A percentile compares a stretch with the other conserved stretches of the same genome.
Conservation (phyloP, 2,797 vertebrate species). For the Parauchenoglanis ngamensis region DNA sequence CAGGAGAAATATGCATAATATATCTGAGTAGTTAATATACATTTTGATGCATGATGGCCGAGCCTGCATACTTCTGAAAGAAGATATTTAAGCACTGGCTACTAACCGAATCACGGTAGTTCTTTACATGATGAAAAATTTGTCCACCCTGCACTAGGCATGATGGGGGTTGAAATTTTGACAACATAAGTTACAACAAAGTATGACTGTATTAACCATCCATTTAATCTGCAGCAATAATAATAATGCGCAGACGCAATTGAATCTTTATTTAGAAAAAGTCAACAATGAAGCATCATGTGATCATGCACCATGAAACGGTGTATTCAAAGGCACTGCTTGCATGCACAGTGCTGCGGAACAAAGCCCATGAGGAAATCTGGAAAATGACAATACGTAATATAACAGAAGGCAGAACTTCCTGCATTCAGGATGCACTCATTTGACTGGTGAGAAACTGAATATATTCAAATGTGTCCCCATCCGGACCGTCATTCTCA, state of each 20-base stretch:
- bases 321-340: neutral
- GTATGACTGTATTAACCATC: neutral
- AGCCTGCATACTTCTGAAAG: neutral
- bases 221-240: neutral
- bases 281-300: neutral
- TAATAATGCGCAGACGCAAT: neutral
- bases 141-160: neutral
- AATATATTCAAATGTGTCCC: slow-evolving; percentile 47
- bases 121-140: neutral
- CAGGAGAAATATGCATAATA: slow-evolving; percentile 21
- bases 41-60: neutral
- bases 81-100: neutral
- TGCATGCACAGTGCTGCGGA: neutral
- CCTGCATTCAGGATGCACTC: neutral
- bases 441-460: slow-evolving; percentile 16
- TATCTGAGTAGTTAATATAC: slow-evolving; percentile 7
- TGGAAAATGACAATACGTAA: neutral
- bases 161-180: neutral
- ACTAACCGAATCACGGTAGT: neutral
- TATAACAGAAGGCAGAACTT: neutral
- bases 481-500: slow-evolving; percentile 37
- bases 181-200: neutral
- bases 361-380: neutral
- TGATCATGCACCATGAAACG: neutral
- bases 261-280: neutral